Evolutionary conservation across 1,140 invertebrate genomes (phyloP), one percentile per base, ranked within the genome.

Genomic region (Liolophura sinensis): DNA sequence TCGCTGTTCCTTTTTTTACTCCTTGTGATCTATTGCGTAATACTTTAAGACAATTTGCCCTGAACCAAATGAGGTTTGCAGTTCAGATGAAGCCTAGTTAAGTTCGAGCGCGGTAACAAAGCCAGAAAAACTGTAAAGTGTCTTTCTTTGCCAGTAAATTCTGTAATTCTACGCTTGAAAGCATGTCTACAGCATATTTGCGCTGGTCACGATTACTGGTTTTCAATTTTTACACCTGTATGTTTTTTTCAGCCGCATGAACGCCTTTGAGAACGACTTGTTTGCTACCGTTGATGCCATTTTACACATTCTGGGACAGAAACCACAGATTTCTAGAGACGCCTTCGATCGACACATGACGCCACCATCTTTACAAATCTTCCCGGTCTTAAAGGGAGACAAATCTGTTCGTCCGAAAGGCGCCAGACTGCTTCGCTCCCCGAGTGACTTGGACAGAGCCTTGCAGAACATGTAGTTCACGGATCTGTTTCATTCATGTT

Each of bases 201-300:
- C n/a, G n/a, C n/a, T n/a, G n/a, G n/a, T n/a, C n/a, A n/a, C 31
- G 9, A 40, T 40, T 40, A 3, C 3, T 5, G 31, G 9, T 7
- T 0, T 22, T 65, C n/a, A 5, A 1, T 18, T 40, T 50, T 50
- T 15, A 62, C 58, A 24, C 66, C 27, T 65, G 71, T 50, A 55
- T 60, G 58, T 62, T 62, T 64, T 51, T 76, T 71, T 40, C 75
- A 83, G 82, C 46, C 73, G 82, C 58, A 83, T 83, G 82, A 70
- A 78, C 25, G 77, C 73, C 62, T 83, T 83, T 70, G 82, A 83
- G 67, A 73, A 71, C 31, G 77, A 83, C n/a, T 69, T 83, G 14
- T 82, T 73, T 65, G 74, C 67, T 12, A 82, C 79, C 7, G 80
- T 83, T 7, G 82, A 83, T 64, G 73, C 77, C 61, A 83, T 83